Conservation (phyloP, 2,113 vertebrate species). For the Agapornis roseicollis region DNA sequence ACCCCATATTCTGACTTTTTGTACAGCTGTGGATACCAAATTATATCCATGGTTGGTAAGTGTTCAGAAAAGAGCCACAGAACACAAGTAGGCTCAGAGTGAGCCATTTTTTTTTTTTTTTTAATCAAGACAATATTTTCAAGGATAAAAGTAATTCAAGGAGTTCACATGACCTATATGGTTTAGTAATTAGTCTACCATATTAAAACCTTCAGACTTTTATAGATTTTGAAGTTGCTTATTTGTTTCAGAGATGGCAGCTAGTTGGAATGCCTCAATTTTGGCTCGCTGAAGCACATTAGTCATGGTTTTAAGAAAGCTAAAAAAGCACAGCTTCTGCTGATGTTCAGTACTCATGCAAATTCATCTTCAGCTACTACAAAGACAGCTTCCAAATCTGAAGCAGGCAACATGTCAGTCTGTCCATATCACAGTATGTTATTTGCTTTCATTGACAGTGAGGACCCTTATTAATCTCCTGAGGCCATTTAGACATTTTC, state of each 20-base stretch:
- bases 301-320: not conserved
- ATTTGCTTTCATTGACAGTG: not conserved
- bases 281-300: not conserved
- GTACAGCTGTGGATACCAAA: not conserved
- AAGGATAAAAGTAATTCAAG: not conserved
- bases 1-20: not conserved
- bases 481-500: not conserved
- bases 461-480: not conserved
- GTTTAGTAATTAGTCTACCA: not conserved
- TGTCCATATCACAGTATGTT: not conserved
- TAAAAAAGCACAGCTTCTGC: not conserved
- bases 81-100: not conserved
- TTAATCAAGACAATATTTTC: not conserved
- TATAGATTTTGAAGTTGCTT: not conserved
- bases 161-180: not conserved
- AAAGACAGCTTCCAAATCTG: not conserved
- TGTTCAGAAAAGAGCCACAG: not conserved
- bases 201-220: not conserved
- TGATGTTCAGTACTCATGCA: not conserved
- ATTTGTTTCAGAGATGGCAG: not conserved
- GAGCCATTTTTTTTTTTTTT: not conserved
- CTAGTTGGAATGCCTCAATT: not conserved
- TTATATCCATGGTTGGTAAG: not conserved
- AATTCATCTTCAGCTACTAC: not conserved
- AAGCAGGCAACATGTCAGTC: not conserved